phyloP scores from a whole-genome alignment of 2,113 vertebrate genomes.

The Anser brachyrhynchus region DNA sequence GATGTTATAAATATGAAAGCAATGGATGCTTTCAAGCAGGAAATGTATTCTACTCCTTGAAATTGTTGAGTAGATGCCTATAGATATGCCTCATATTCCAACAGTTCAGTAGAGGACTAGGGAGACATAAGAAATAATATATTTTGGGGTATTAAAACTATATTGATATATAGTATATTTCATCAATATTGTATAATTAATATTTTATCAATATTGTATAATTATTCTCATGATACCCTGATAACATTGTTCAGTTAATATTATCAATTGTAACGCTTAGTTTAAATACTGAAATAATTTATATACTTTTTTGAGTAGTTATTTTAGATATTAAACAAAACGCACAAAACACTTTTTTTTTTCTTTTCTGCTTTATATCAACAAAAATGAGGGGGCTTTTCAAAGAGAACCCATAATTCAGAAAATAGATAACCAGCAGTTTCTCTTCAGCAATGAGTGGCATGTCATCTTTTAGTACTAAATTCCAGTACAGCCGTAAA shows the following conservation, averaged over 20 bases:
- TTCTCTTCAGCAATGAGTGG: not conserved
- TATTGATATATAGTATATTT: not conserved
- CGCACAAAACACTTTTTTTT: not conserved
- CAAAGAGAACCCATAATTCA: not conserved
- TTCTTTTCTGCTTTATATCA: not conserved
- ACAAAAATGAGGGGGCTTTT: not conserved
- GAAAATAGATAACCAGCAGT: not conserved
- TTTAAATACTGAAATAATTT: not conserved
- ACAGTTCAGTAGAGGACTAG: not conserved
- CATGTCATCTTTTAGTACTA: not conserved
- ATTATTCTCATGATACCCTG: not conserved
- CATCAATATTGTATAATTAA: not conserved
- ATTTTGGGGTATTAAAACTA: not conserved
- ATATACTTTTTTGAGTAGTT: not conserved
- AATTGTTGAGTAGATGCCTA: not conserved
- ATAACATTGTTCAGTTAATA: not conserved
- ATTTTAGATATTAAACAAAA: not conserved
- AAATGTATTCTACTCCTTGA: not conserved
- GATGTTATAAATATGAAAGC: not conserved
- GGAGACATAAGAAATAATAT: not conserved
- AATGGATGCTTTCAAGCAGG: not conserved
- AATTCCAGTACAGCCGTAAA: not conserved
- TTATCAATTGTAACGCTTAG: not conserved
- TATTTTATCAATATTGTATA: not conserved
- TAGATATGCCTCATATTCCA: not conserved